These are phyloP conservation scores for Mesoligia furuncula DNA, from an alignment of 2,888 invertebrate genomes.

Conservation along the genomic window DNA sequence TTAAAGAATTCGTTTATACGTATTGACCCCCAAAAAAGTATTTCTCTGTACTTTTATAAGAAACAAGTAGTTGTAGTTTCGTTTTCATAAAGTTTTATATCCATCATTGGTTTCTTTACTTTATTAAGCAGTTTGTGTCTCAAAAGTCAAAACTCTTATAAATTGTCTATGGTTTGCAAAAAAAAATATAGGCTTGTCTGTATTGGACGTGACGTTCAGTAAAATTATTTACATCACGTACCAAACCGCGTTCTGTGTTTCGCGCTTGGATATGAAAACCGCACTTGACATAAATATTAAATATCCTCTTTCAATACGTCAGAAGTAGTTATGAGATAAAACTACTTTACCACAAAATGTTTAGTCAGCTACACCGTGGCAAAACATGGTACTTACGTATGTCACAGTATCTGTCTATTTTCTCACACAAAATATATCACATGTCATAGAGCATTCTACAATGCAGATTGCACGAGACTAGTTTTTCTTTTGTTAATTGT, in stretches of 20 bases:
- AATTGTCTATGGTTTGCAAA: neutral
- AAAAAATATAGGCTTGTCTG: neutral
- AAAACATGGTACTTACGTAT: neutral
- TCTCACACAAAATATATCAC: neutral
- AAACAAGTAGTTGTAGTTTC: neutral
- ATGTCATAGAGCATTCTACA: too few species aligned
- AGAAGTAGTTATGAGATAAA: neutral
- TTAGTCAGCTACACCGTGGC: neutral
- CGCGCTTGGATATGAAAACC: constrained; percentile 25
- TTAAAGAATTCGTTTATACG: neutral
- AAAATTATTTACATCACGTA: constrained; percentile 37
- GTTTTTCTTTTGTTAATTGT: neutral
- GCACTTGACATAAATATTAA: constrained; percentile 23
- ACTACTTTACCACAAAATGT: neutral
- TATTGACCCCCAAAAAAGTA: neutral
- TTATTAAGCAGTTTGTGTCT: neutral
- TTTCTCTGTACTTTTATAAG: neutral
- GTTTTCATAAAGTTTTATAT: neutral
- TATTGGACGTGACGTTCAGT: constrained; percentile 30
- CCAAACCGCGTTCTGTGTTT: neutral
- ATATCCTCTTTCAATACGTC: constrained; percentile 1
- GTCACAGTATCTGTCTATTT: neutral
- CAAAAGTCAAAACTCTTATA: neutral
- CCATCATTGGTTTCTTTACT: neutral
- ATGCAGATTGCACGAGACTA: neutral